A percentile compares a stretch with the other conserved stretches of the same genome.
Evolutionary conservation across 1,140 invertebrate genomes (phyloP).

Genomic region (Yoshiicerus persimilis): DNA sequence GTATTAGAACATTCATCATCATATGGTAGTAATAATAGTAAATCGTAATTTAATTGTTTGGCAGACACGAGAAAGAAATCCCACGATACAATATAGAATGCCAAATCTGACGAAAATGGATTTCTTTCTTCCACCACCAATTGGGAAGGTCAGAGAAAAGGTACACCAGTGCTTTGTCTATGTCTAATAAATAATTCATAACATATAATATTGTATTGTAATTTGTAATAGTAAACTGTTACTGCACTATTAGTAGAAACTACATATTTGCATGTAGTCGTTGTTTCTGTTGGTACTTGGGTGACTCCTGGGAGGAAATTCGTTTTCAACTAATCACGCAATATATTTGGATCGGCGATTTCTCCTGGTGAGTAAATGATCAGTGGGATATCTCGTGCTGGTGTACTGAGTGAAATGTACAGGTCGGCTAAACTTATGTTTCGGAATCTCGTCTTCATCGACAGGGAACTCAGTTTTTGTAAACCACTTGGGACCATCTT

Average conservation of each 20-base stretch:
- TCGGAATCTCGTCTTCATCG: background rate
- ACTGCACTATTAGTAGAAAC: too few species aligned
- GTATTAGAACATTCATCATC: background rate
- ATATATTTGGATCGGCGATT: conserved; percentile 10
- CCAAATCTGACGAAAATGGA: background rate
- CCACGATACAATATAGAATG: background rate
- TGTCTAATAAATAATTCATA: too few species aligned
- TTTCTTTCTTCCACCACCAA: too few species aligned
- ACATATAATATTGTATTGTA: too few species aligned
- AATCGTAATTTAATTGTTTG: background rate
- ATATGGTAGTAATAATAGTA: background rate
- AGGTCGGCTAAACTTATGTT: background rate
- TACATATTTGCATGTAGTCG: too few species aligned
- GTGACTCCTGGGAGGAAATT: background rate
- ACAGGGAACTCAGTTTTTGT: background rate
- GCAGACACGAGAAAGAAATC: background rate
- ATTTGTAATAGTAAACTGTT: too few species aligned
- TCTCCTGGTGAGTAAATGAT: conserved; percentile 21
- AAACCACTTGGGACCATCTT: background rate
- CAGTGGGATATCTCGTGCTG: conserved; percentile 18
- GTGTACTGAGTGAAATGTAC: background rate
- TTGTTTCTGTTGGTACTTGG: background rate
- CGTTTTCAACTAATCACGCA: background rate
- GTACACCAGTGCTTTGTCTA: background rate
- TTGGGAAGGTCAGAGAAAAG: background rate